phyloP scores from a whole-genome alignment of 2,888 invertebrate species.

The Drosophila stalkeri region DNA sequence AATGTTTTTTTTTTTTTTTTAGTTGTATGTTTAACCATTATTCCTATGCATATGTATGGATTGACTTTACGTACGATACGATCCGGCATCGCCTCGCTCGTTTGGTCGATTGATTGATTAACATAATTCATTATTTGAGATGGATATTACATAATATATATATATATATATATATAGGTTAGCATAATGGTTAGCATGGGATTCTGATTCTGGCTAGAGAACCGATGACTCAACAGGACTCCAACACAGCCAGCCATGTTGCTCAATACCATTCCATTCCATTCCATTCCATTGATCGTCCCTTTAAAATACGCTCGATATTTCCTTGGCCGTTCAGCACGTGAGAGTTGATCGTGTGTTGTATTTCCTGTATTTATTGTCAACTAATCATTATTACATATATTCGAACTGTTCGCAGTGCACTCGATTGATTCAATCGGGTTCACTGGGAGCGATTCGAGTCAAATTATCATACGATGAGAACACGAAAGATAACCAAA shows the following conservation, averaged over 20 bases:
- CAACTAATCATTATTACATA: conserved; percentile 69
- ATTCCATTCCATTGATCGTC: conserved; percentile 2
- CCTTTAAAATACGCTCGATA: conserved; percentile 19
- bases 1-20: conserved; percentile 13
- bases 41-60: conserved; percentile 71
- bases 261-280: not conserved
- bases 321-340: conserved; percentile 31
- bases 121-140: conserved; percentile 31
- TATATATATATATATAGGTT: conserved; percentile 12
- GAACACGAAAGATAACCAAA: conserved; percentile 29
- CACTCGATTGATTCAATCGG: conserved; percentile 13
- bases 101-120: conserved; percentile 49
- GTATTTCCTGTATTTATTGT: conserved; percentile 64
- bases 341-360: conserved; percentile 17
- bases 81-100: conserved; percentile 27
- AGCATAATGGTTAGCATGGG: conserved; percentile 28
- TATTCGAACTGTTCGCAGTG: conserved; percentile 36
- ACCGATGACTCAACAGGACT: conserved; percentile 38
- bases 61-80: conserved; percentile 56
- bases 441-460: conserved; percentile 4
- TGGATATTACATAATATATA: not conserved
- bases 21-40: conserved; percentile 55
- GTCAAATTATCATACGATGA: conserved; percentile 28
- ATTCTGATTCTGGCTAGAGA: conserved; percentile 1
- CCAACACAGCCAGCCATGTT: conserved; percentile 5